phyloP scores from a whole-genome alignment of 2,113 vertebrate genomes.

The Polypterus senegalus region DNA sequence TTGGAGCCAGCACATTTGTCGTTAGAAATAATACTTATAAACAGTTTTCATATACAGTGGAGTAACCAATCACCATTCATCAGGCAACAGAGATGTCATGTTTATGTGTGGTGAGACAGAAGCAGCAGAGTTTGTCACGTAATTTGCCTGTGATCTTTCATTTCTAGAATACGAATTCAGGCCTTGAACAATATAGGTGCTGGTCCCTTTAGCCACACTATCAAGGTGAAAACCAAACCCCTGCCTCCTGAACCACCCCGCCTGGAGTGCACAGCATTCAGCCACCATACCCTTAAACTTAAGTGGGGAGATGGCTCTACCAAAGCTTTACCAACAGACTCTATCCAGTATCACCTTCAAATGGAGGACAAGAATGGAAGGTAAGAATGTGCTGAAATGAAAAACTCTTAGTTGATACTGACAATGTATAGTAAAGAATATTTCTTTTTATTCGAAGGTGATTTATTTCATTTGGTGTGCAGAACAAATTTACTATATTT shows the following conservation, averaged over 20 bases:
- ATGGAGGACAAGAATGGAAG: conserved; percentile 87
- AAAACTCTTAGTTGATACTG: no score
- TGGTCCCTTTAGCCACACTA: conserved; percentile 87
- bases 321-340: conserved; percentile 63
- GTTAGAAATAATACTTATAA: no score
- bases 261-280: conserved; percentile 86
- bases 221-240: conserved; percentile 94
- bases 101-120: no score
- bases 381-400: conserved; percentile 33
- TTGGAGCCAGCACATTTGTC: no score
- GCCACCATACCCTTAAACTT: conserved; percentile 90
- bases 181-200: conserved; percentile 88
- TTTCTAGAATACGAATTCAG: conserved; percentile 81
- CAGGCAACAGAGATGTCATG: no score
- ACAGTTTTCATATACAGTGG: no score
- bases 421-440: no score
- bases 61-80: no score
- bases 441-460: no score
- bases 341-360: conserved; percentile 85
- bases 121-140: no score
- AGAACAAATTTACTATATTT: no score
- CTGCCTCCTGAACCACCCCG: conserved; percentile 85
- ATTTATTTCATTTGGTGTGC: no score
- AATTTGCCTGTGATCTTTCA: conserved; percentile 7
- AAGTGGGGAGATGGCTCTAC: conserved; percentile 88